phyloP scores from a whole-genome alignment of 2,113 vertebrate species.

The Burhinus bistriatus region DNA sequence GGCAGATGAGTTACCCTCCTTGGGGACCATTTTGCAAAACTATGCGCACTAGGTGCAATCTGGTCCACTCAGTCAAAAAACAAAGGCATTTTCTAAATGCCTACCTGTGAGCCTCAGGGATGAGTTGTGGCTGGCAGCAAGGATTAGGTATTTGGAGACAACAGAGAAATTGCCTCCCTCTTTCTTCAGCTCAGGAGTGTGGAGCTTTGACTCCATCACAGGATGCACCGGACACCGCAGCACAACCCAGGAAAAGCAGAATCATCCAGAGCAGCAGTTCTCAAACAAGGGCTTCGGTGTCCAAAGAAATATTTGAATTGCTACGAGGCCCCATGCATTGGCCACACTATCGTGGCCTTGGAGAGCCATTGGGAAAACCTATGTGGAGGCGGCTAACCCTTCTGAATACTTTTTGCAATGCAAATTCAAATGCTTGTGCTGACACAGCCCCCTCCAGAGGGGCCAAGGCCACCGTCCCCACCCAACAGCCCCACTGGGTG shows the following conservation, averaged over 20 bases:
- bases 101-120: background rate
- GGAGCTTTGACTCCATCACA: background rate
- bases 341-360: background rate
- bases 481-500: background rate
- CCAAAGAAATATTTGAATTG: background rate
- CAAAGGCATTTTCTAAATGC: background rate
- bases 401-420: background rate
- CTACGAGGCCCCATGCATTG: background rate
- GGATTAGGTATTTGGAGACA: background rate
- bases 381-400: background rate
- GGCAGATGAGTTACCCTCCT: background rate
- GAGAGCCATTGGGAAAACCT: background rate
- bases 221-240: background rate
- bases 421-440: background rate
- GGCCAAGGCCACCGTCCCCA: background rate
- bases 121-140: background rate
- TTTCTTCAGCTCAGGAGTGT: background rate
- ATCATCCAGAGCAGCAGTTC: background rate
- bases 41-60: background rate
- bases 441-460: background rate
- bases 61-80: background rate
- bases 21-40: constrained; percentile 5
- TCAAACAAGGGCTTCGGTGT: background rate
- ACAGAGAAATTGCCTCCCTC: background rate
- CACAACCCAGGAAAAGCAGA: background rate